phyloP scores from a whole-genome alignment of 2,797 vertebrate species.

The Natrix natrix region DNA sequence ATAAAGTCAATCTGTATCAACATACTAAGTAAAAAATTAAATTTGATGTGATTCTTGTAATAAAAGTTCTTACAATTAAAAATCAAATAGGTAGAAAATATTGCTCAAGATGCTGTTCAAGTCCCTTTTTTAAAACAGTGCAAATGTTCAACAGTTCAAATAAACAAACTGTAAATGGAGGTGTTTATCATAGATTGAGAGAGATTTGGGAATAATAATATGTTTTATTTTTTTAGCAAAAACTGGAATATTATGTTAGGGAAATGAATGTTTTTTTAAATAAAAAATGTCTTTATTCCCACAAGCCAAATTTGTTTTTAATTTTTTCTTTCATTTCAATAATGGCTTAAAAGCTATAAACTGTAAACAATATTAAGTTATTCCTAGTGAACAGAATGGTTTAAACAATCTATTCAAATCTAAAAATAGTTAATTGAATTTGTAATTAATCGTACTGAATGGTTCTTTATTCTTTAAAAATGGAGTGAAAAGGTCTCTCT shows the following conservation, averaged over 20 bases:
- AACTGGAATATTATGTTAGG: neutral
- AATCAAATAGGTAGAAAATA: neutral
- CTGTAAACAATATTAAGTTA: neutral
- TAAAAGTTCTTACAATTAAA: neutral
- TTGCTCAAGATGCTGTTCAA: neutral
- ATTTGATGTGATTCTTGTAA: neutral
- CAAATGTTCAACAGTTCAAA: neutral
- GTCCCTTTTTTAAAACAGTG: neutral
- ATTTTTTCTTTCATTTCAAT: neutral
- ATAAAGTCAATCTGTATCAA: neutral
- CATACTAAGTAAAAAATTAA: neutral
- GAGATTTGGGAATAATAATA: neutral
- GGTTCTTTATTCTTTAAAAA: neutral
- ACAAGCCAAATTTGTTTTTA: neutral
- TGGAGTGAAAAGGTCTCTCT: neutral
- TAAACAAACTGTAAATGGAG: neutral
- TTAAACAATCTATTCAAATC: neutral
- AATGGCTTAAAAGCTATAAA: neutral
- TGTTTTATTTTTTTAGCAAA: neutral
- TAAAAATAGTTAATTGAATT: neutral
- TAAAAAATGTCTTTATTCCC: neutral
- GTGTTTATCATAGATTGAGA: neutral
- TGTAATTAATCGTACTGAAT: neutral
- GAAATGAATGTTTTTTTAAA: neutral
- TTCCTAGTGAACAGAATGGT: neutral